Percentiles rank a stretch among this genome's conserved stretches.
Conservation (phyloP, 2,888 invertebrate genomes). For the Nymphalis polychloros region DNA sequence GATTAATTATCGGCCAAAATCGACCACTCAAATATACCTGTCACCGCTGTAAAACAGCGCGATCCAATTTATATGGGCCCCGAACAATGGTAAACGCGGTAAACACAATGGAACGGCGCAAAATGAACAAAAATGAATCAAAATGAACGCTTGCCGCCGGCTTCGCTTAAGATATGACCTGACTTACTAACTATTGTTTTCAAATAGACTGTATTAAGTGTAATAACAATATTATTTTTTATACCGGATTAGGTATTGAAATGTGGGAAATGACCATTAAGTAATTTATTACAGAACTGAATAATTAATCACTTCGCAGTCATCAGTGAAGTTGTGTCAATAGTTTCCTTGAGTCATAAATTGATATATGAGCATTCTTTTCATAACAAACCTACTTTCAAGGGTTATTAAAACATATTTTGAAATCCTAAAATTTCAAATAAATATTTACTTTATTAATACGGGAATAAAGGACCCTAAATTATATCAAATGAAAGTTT, state of each 20-base stretch:
- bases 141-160: constrained; percentile 43
- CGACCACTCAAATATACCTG: constrained; percentile 81
- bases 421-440: neutral
- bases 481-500: too few relatives aligned
- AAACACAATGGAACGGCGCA: constrained; percentile 76
- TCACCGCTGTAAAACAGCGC: constrained; percentile 73
- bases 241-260: neutral
- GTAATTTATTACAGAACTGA: neutral
- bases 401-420: neutral
- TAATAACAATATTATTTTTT: constrained; percentile 26
- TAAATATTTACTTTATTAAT: too few relatives aligned
- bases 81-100: constrained; percentile 80
- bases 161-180: constrained; percentile 39
- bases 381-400: neutral
- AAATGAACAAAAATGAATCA: constrained; percentile 67
- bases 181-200: constrained; percentile 47
- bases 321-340: neutral
- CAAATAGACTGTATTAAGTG: constrained; percentile 36
- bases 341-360: neutral
- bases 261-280: constrained; percentile 8
- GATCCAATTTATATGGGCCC: constrained; percentile 76
- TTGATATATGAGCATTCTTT: neutral
- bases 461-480: too few relatives aligned
- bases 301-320: neutral
- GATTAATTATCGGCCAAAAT: constrained; percentile 80